Percentiles rank a stretch among this genome's conserved stretches.
Evolutionary conservation across 30 jellyfish, hydroid and myxozoan genomes (phyloP).

Genomic region (Cassiopea xamachana): DNA sequence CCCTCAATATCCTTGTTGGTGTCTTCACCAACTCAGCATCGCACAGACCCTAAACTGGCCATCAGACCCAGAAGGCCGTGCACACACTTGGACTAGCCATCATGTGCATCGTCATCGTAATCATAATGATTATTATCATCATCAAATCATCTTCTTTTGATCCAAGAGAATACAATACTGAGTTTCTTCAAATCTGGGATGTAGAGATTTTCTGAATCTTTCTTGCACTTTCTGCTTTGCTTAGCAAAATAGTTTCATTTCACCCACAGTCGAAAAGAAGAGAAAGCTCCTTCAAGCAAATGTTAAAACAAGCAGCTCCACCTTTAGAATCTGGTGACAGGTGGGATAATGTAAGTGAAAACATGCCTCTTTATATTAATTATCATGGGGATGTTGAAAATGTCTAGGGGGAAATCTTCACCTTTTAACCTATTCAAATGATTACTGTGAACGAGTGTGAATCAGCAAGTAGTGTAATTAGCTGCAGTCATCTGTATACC

Average conservation of each 20-base stretch:
- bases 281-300: conserved; percentile 83
- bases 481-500: no score
- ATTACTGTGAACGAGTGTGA: no score
- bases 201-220: background rate
- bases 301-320: conserved; percentile 91
- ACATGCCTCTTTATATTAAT: background rate
- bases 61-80: background rate
- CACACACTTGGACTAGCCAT: background rate
- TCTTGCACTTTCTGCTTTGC: background rate
- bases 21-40: no score
- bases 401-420: no score
- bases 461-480: no score
- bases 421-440: no score
- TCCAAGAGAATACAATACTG: no score
- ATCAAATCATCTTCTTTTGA: background rate
- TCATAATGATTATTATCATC: background rate
- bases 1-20: no score
- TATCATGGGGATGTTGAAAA: no score
- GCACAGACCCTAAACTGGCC: no score
- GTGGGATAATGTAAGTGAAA: conserved; percentile 84
- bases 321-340: conserved; percentile 91
- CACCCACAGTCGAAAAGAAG: conserved; percentile 74
- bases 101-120: background rate
- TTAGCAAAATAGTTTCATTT: background rate
- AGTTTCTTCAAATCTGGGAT: no score